Evolutionary conservation across 2,113 vertebrate species (phyloP), one percentile per base, ranked within the genome.

Genomic region (Phoenicopterus ruber): DNA sequence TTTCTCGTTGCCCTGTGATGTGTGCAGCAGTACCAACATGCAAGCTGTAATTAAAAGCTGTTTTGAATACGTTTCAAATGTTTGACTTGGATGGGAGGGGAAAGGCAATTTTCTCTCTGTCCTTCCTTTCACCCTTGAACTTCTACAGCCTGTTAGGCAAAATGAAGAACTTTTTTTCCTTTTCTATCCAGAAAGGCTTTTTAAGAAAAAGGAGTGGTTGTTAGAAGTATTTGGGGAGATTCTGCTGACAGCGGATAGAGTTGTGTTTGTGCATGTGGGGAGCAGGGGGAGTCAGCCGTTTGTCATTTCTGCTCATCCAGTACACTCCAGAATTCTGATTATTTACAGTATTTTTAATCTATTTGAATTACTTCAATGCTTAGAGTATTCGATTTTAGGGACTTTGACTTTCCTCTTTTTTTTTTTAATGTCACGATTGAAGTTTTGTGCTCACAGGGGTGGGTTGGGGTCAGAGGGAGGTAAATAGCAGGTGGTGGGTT

Each of bases 81-180:
- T 82, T 96, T 91, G 47, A 36, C 90, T 93, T 84, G 90, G 49
- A 80, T 15, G 70, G 76, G 38, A 92, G 40, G 21, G 47, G 26
- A 82, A 88, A 86, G 26, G 83, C 88, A 72, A 8, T 92, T 91
- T 95, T 44, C 65, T 52, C 34, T 32, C 40, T 76, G 81, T 81
- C 96, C 94, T 96, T 96, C 92, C 86, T 86, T 86, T 96, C 80
- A 92, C 95, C 96, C 55, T 92, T 84, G 92, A 82, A 71, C 21
- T 70, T 84, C 10, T 36, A 28, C 73, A 85, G 83, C 25, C 66
- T 61, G 44, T 31, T 72, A 31, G 34, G 28, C 0, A 0, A 82
- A 82, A 67, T 47, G 46, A 89, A 66, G 61, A 71, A 36, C 25
- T 5, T 11, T 50, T 46, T 72, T 59, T 25, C 4, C 0, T 69